Conservation (phyloP, 2,113 vertebrate species). For the Cyprichromis sp. region DNA sequence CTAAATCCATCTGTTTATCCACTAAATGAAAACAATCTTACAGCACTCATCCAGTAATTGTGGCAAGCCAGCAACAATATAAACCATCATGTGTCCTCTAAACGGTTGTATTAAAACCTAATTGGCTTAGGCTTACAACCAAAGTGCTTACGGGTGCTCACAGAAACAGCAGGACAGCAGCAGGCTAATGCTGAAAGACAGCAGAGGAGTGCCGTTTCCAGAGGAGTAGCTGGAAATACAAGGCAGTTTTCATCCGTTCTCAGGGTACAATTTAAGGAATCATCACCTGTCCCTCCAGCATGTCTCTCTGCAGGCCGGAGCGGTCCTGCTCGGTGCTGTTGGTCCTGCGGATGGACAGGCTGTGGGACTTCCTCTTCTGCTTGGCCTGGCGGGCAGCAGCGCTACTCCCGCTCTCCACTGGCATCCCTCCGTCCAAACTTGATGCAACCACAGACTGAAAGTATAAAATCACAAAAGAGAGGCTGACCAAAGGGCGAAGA, state of each 20-base stretch:
- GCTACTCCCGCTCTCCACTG: constrained; percentile 88
- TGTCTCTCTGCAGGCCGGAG: constrained; percentile 80
- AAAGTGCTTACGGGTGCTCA: background rate
- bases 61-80: background rate
- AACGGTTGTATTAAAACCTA: background rate
- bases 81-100: background rate
- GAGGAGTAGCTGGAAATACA: background rate
- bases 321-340: constrained; percentile 93
- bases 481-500: background rate
- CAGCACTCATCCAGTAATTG: background rate
- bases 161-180: background rate
- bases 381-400: constrained; percentile 84
- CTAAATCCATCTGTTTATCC: background rate
- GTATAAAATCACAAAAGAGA: background rate
- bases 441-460: constrained; percentile 59
- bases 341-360: constrained; percentile 86
- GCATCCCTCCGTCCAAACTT: constrained; percentile 79
- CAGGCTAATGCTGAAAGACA: background rate
- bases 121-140: constrained; percentile 42
- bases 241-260: background rate
- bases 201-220: background rate
- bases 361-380: constrained; percentile 93
- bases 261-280: background rate
- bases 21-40: background rate
- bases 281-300: constrained; percentile 89